A percentile compares a stretch with the other conserved stretches of the same genome.
Conservation (phyloP, 2,888 invertebrate genomes). For the Catocala sponsa region DNA sequence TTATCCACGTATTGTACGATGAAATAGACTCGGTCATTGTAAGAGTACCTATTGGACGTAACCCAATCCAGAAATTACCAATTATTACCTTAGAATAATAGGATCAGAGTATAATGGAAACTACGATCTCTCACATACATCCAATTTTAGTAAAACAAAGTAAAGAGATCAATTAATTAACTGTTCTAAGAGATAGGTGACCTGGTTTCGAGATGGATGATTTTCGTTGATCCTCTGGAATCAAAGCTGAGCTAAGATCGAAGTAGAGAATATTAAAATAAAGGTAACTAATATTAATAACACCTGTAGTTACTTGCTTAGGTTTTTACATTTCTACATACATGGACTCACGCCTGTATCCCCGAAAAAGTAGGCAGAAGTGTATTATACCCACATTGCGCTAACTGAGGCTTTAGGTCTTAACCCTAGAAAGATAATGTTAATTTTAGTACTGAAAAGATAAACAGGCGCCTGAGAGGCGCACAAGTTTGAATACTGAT, state of each 20-base stretch:
- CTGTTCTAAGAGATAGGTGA: constrained; percentile 29
- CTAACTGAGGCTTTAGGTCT: too few relatives aligned
- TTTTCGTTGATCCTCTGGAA: not conserved
- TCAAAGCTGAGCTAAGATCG: not conserved
- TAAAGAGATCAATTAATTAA: constrained; percentile 46
- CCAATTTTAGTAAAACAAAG: constrained; percentile 39
- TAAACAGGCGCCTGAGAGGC: too few relatives aligned
- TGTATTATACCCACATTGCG: too few relatives aligned
- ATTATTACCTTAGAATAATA: constrained; percentile 34
- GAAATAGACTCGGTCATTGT: constrained; percentile 8
- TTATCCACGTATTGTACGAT: not conserved
- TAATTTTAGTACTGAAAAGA: too few relatives aligned
- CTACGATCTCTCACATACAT: constrained; percentile 21
- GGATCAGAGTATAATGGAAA: constrained; percentile 27
- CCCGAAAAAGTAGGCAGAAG: too few relatives aligned
- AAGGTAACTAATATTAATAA: too few relatives aligned
- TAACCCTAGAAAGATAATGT: too few relatives aligned
- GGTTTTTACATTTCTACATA: too few relatives aligned
- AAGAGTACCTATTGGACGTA: constrained; percentile 14
- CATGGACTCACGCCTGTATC: too few relatives aligned
- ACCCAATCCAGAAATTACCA: constrained; percentile 21
- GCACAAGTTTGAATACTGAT: too few relatives aligned
- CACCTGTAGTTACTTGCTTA: too few relatives aligned
- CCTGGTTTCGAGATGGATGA: constrained; percentile 30
- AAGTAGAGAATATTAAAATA: not conserved